Evolutionary conservation across 2,797 vertebrate species (phyloP).

Genomic region (Phyllotis vaccarum): DNA sequence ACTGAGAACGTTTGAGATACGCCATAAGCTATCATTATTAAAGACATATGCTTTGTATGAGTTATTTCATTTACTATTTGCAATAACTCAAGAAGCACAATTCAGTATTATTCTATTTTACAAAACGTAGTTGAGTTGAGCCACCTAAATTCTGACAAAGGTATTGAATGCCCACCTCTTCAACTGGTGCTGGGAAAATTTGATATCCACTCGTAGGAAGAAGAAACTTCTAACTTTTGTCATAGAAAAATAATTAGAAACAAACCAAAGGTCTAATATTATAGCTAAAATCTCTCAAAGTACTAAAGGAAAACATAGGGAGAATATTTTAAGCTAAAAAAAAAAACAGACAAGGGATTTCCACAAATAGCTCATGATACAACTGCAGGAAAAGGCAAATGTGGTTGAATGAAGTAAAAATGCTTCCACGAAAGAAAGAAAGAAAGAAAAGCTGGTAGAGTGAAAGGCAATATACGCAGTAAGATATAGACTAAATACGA

Average conservation of each 20-base stretch:
- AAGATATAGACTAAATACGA: conserved; percentile 25
- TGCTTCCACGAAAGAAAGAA: not conserved
- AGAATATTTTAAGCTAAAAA: not conserved
- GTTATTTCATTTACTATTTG: not conserved
- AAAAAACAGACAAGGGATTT: not conserved
- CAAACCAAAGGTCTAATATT: not conserved
- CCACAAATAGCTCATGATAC: not conserved
- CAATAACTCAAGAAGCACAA: not conserved
- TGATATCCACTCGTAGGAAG: not conserved
- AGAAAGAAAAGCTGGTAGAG: not conserved
- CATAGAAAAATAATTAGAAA: not conserved
- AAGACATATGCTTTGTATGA: not conserved
- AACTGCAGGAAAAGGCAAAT: not conserved
- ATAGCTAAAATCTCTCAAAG: not conserved
- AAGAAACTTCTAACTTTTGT: not conserved
- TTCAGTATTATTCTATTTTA: not conserved
- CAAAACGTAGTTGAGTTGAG: not conserved
- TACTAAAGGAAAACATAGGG: not conserved
- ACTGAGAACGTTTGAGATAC: not conserved
- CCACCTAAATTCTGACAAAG: not conserved
- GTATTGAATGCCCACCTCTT: not conserved
- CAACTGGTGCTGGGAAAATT: not conserved
- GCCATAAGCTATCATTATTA: not conserved
- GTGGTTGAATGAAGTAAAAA: not conserved
- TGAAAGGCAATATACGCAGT: not conserved